Evolutionary conservation across 2,113 vertebrate genomes (phyloP).

Genomic region (Callospermophilus lateralis): DNA sequence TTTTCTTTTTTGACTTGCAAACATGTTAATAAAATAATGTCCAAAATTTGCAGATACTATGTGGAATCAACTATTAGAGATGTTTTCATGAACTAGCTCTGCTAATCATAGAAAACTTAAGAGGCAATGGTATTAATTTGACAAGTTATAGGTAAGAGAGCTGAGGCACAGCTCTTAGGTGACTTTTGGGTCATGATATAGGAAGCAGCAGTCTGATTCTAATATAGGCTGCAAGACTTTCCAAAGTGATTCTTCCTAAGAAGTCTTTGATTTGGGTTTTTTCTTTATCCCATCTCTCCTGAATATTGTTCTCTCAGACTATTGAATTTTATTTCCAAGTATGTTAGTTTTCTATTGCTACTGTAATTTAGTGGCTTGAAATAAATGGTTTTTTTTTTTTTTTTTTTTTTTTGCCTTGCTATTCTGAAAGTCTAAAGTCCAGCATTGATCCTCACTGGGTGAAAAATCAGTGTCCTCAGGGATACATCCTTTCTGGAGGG

Average conservation of each 20-base stretch:
- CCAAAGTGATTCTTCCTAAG: background rate
- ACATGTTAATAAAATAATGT: background rate
- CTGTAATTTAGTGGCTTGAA: background rate
- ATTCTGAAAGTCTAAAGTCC: background rate
- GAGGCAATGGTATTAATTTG: background rate
- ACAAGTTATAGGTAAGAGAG: background rate
- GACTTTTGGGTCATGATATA: background rate
- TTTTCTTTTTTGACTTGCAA: slow-evolving; percentile 20
- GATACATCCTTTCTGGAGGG: background rate
- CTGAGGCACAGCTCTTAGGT: background rate
- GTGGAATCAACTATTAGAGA: background rate
- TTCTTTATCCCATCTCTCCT: background rate
- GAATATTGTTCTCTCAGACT: background rate
- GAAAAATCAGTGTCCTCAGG: background rate
- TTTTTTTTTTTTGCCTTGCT: background rate
- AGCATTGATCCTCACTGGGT: background rate
- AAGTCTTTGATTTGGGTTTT: background rate
- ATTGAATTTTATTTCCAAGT: background rate
- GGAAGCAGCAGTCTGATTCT: background rate
- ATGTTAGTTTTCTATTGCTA: background rate
- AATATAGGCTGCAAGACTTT: background rate
- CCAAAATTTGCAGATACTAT: background rate
- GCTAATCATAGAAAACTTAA: background rate
- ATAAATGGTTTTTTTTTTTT: too few relatives aligned
- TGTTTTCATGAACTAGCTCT: background rate